Percentiles rank a stretch among this genome's conserved stretches.
phyloP scores from a whole-genome alignment of 2,113 vertebrate species.

The Lathamus discolor region DNA sequence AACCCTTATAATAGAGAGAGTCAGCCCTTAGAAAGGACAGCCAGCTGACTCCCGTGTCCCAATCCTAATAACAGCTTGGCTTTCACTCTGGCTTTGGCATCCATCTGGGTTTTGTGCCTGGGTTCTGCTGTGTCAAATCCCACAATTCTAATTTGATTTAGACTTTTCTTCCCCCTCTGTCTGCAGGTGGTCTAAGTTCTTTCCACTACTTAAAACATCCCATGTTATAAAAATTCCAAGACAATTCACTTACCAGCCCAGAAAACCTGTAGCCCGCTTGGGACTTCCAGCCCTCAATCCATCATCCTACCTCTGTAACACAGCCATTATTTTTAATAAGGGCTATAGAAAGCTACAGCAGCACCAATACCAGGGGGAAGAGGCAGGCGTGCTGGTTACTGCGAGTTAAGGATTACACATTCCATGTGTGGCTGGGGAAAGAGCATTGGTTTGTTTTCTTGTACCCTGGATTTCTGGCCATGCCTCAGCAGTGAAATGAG shows the following conservation, averaged over 20 bases:
- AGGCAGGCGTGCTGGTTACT: not conserved
- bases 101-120: not conserved
- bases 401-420: not conserved
- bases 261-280: not conserved
- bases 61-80: not conserved
- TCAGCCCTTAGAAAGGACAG: not conserved
- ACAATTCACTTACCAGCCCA: conserved; percentile 42
- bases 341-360: conserved; percentile 37
- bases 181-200: not conserved
- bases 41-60: not conserved
- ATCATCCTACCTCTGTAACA: conserved; percentile 32
- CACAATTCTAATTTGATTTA: not conserved
- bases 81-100: not conserved
- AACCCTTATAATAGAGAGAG: not conserved
- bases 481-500: not conserved
- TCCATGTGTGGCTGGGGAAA: not conserved
- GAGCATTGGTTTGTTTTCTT: not conserved
- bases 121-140: not conserved
- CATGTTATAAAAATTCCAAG: conserved; percentile 36
- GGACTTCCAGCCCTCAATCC: conserved; percentile 22
- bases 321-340: conserved; percentile 68
- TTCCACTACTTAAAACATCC: not conserved
- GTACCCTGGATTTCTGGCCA: not conserved
- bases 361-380: conserved; percentile 3
- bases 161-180: not conserved